Base-by-base conservation (phyloP, 2,888 invertebrate genomes). In the Andrena fulva region DNA sequence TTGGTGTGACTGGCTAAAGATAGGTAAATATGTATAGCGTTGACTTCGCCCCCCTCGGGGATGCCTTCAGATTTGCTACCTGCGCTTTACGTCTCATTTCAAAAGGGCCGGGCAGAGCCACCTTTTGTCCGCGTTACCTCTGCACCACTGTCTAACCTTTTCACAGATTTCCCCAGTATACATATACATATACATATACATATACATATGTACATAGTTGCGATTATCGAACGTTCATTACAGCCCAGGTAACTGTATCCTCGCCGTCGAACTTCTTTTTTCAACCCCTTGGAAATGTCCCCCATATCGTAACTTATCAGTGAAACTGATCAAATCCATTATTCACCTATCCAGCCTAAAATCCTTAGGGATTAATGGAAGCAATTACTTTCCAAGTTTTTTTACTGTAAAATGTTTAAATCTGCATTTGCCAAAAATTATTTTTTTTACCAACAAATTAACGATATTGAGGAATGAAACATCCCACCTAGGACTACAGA, bases 1-100 rank as follows among this genome's bases (percentile, higher is more conserved):
- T 64, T 42, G 42, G 62, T 66, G 56, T 29, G 48, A 50, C n/a
- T 35, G n/a, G 33, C 35, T 35, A 33, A 70, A 69, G 63, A 71
- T 80, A 80, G 77, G 76, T 63, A 73, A 83, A 80, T 12, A 29
- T 50, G 78, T 12, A 29, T 50, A 42, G 12, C 16, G 12, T 59
- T 78, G 75, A 87, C 85, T 77, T 84, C 68, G 73, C 70, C 64
- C 56, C 71, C 50, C 24, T 8, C 8, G 54, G 54, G 42, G 50
- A 31, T 35, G 63, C 31, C 78, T 52, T 54, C 42, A 27, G 59
- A 63, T 69, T 59, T 48, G 20, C 50, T 85, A 85, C 85, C 82
- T 85, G 85, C 67, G 54, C 52, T 60, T 80, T 59, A 54, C 50
- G 16, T 50, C 63, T 77, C 52, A 24, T 35, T 77, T 70, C 27